Evolutionary conservation across 2,888 invertebrate species (phyloP), one percentile per base, ranked within the genome.

Genomic region (Willowsia nigromaculata): DNA sequence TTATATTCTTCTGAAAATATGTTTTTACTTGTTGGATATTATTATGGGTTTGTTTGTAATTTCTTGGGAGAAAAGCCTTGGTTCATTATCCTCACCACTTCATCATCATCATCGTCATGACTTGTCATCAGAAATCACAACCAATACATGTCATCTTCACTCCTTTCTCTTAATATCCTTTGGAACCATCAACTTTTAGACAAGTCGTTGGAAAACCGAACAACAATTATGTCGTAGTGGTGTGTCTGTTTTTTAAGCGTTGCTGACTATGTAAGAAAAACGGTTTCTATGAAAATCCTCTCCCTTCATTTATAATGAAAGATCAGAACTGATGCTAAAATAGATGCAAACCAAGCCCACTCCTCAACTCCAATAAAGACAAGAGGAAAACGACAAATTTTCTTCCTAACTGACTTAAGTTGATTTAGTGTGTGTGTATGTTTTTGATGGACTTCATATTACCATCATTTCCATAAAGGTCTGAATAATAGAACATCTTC

Each of bases 71-170:
- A 37, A n/a, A 33, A 65, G 37, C 37, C n/a, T 25, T 71, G 71
- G 71, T 40, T 40, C 71, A 71, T 71, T 71, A 71, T 40, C 71
- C 71, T 43, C 25, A 6, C 43, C 71, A 22, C 25, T 43, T 71
- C 22, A 62, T 62, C n/a, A 59, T 59, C 59, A 27, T 25, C 59
- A 59, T 59, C 37, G 18, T 65, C n/a, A 33, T n/a, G n/a, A n/a
- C n/a, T 13, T 59, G 37, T 65, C 37, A 18, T 37, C 37, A 65
- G 37, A 65, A 65, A 65, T 65, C 65, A 65, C 65, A 37, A 37
- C 37, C 37, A 65, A 37, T 65, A 33, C 33, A n/a, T 65, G 65
- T 65, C 65, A 65, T 65, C 65, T 65, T 65, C 62, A 30, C n/a
- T 65, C 33, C 30, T 18, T 65, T 18, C 18, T 37, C 5, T 37